Conservation (phyloP, 2,113 vertebrate species). For the Hippopotamus amphibius region DNA sequence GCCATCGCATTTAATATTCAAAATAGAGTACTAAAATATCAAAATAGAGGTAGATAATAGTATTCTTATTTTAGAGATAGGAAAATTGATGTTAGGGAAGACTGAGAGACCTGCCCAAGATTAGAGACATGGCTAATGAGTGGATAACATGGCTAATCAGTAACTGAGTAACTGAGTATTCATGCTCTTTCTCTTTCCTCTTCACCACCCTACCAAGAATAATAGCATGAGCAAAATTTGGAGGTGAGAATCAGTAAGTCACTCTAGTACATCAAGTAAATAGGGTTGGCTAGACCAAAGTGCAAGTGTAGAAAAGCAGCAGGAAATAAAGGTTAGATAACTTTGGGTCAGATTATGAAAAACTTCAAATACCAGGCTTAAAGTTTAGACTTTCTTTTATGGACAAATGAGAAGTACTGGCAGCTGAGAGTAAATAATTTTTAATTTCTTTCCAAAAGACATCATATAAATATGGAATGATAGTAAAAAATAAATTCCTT, state of each 20-base stretch:
- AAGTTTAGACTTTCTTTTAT: constrained; percentile 66
- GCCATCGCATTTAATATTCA: constrained; percentile 25
- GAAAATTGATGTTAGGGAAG: constrained; percentile 19
- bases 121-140: neutral
- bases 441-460: constrained; percentile 63
- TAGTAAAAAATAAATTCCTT: constrained; percentile 33
- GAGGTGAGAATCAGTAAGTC: neutral
- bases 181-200: neutral
- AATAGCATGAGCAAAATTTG: neutral
- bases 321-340: constrained; percentile 30
- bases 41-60: neutral
- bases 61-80: neutral
- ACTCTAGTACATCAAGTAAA: constrained; percentile 21
- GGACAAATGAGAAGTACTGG: constrained; percentile 39
- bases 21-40: constrained; percentile 15
- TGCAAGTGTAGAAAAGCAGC: neutral
- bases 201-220: neutral
- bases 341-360: constrained; percentile 50
- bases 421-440: constrained; percentile 44
- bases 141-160: neutral
- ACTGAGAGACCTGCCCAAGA: neutral
- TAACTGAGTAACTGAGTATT: neutral
- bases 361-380: constrained; percentile 17
- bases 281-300: neutral
- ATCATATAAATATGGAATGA: constrained; percentile 54